Evolutionary conservation across 2,797 vertebrate genomes (phyloP).

Genomic region (Sibirionetta formosa): DNA sequence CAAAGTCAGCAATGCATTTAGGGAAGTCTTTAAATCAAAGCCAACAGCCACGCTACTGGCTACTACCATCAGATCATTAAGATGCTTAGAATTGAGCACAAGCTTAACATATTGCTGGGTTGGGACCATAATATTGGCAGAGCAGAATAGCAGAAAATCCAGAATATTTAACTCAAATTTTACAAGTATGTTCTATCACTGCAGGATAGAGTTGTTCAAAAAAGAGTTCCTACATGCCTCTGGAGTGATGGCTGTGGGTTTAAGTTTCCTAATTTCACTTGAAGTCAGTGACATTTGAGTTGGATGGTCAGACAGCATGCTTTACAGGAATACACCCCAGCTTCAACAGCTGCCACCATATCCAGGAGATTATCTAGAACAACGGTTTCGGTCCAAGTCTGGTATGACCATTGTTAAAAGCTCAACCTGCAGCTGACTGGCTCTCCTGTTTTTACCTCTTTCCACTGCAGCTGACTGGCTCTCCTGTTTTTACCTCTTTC

Average conservation of each 20-base stretch:
- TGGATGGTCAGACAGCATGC: not conserved
- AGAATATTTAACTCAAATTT: not conserved
- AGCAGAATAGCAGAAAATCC: not conserved
- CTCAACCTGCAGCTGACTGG: not conserved
- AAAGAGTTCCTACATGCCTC: not conserved
- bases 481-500: not conserved
- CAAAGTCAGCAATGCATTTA: constrained; percentile 36
- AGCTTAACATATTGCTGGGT: not conserved
- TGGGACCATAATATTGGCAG: not conserved
- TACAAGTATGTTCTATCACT: not conserved
- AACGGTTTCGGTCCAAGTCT: constrained; percentile 22
- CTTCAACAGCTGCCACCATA: not conserved
- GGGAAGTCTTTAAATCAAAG: constrained; percentile 59
- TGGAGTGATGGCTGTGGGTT: not conserved
- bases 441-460: not conserved
- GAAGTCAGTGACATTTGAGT: not conserved
- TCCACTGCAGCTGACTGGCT: not conserved
- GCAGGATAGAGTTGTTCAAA: not conserved
- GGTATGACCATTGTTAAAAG: not conserved
- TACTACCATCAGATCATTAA: not conserved
- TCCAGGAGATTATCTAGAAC: not conserved
- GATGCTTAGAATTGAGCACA: not conserved
- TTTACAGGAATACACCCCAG: not conserved
- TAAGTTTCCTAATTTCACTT: not conserved
- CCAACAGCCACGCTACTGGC: not conserved